Evolutionary conservation across 2,797 vertebrate genomes (phyloP), one percentile per base, ranked within the genome.

Genomic region (Notoglanidium macrostoma): DNA sequence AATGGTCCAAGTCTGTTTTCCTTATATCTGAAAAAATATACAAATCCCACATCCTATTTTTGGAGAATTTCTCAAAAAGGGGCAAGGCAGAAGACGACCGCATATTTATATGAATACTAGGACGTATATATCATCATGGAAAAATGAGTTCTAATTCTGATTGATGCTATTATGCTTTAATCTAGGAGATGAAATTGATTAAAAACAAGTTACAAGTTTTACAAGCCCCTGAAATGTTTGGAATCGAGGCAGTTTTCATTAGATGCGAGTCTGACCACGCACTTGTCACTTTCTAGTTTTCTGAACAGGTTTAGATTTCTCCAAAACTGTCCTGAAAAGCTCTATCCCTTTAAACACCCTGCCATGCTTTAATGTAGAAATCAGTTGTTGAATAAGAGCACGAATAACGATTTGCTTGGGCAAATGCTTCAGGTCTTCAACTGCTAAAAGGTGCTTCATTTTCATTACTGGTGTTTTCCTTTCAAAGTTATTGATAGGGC

Each of bases 281-380:
- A 88, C 87, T 65, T 83, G 84, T 88, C 85, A 88, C 87, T 88
- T 88, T 88, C 72, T 12, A n/a, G 72, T 51, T 61, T 67, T 80
- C 29, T 76, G 59, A 68, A 65, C 72, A 57, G 51, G 44, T 65
- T 61, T 40, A 65, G 46, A 85, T 88, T 51, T 19, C 10, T 44
- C 32, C 68, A 65, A 23, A 88, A 72, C 73, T 83, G 78, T 88
- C 83, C 46, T 46, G 44, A 54, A 76, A 70, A 72, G 46, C 61
- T 89, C 59, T 35, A 44, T 78, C 84, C 78, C 85, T 89, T 84
- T 80, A 89, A 86, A 79, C 21, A 61, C 35, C 63, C 26, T 79
- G 17, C 86, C 88, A 29, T 63, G 81, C 74, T 85, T 87, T 88
- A 57, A 76, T 67, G 70, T 85, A 85, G 54, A 67, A 65, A 87